Evolutionary conservation across 1,140 invertebrate species (phyloP), one percentile per base, ranked within the genome.

Genomic region (Caenorhabditis brenneri): DNA sequence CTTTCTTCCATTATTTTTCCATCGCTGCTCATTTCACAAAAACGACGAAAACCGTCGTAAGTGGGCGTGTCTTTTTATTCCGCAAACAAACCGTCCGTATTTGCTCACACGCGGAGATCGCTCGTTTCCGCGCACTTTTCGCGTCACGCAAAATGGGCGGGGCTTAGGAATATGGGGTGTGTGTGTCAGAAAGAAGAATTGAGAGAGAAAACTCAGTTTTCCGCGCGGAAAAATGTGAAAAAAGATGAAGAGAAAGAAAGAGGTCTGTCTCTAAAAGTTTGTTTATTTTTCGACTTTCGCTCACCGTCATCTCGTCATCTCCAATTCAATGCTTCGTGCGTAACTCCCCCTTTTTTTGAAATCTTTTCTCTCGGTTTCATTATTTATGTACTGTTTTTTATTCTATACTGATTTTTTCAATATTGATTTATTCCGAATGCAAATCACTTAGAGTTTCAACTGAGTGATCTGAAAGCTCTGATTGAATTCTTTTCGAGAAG

Each of bases 81-180:
- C 65, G 65, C 36, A 74, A 74, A 74, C 65, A 74, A 74, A 74
- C 65, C 65, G 65, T 24, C 36, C 65, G 65, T 74, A 31, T 74
- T 74, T 74, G 65, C 65, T 74, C 65, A 74, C 65, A 74, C 65
- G 65, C 65, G 65, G 65, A n/a, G n/a, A 39, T 74, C 33, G 65
- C 65, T 74, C 65, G 65, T 74, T 74, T 74, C 65, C 65, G 65
- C 65, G 65, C 65, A 74, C 65, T 74, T 74, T 74, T 74, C 65
- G 65, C 65, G 65, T 74, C 65, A 74, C 65, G 65, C 65, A 42
- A 74, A 74, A 42, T 24, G 65, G 65, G 65, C 65, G 65, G 65
- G 42, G 65, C 36, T 15, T 46, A 12, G n/a, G n/a, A n/a, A n/a
- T n/a, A 31, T 33, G 53, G 48, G 12, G n/a, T 22, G 5, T 27